phyloP scores from a whole-genome alignment of 2,888 invertebrate genomes.

The Chalcis sispes region DNA sequence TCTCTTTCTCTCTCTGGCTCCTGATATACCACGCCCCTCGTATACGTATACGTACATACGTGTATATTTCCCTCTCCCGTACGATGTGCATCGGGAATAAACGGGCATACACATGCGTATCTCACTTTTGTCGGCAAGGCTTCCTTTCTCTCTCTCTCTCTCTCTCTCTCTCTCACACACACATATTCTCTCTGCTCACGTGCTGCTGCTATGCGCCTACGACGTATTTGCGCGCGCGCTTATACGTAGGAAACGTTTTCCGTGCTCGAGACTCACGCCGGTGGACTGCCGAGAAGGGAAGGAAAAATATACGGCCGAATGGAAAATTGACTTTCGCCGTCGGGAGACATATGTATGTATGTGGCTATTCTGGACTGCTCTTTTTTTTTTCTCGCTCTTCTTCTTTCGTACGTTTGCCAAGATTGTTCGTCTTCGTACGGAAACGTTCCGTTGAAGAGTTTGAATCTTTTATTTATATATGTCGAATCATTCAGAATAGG shows the following conservation, averaged over 20 bases:
- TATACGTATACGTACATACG: not conserved
- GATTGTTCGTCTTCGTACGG: not conserved
- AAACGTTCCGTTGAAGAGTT: too few relatives aligned
- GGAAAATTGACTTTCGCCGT: slow-evolving; percentile 36
- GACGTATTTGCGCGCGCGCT: too few relatives aligned
- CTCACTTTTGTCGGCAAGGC: not conserved
- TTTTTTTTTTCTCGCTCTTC: not conserved
- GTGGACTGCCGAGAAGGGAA: not conserved
- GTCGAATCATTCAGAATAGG: too few relatives aligned
- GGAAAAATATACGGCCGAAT: not conserved
- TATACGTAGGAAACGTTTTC: too few relatives aligned
- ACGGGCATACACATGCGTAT: slow-evolving; percentile 3
- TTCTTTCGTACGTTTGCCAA: too few relatives aligned
- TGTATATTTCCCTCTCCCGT: not conserved
- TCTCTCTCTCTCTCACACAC: not conserved
- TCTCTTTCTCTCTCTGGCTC: not conserved
- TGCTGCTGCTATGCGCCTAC: not conserved
- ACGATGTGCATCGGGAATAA: slow-evolving; percentile 24
- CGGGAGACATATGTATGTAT: not conserved
- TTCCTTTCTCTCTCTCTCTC: not conserved
- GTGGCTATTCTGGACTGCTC: not conserved
- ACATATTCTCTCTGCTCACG: not conserved
- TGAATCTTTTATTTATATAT: too few relatives aligned
- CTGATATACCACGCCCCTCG: slow-evolving; percentile 65
- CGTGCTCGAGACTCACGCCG: not conserved